Conservation (phyloP, 2,797 vertebrate species). For the Cephalopachus bancanus region DNA sequence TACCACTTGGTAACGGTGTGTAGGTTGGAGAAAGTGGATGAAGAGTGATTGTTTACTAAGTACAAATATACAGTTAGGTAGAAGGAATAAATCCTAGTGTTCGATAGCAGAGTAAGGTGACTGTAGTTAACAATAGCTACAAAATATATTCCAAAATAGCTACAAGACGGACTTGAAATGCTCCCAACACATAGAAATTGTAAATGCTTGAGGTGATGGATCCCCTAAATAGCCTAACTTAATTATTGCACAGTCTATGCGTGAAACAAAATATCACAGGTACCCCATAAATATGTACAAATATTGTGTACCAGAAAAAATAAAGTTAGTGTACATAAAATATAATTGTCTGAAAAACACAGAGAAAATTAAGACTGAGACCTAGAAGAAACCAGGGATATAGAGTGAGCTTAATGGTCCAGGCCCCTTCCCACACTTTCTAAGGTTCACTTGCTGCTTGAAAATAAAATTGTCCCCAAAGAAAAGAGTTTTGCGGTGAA, state of each 20-base stretch:
- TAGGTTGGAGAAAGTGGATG: neutral
- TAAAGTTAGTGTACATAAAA: conserved; percentile 41
- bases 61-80: neutral
- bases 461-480: neutral
- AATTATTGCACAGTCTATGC: neutral
- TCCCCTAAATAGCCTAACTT: neutral
- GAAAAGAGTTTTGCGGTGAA: neutral
- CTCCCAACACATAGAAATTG: neutral
- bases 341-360: neutral
- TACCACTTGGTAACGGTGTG: neutral
- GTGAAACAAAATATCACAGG: neutral
- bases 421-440: neutral
- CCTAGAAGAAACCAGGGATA: neutral
- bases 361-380: neutral
- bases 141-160: neutral
- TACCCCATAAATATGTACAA: neutral
- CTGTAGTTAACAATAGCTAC: neutral
- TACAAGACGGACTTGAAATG: neutral
- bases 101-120: neutral
- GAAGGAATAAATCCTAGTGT: neutral
- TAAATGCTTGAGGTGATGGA: neutral
- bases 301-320: neutral
- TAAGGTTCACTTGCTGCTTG: neutral
- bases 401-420: neutral
- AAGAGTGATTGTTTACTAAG: neutral